Conservation (phyloP, 2,113 vertebrate species). For the Anser cygnoides region DNA sequence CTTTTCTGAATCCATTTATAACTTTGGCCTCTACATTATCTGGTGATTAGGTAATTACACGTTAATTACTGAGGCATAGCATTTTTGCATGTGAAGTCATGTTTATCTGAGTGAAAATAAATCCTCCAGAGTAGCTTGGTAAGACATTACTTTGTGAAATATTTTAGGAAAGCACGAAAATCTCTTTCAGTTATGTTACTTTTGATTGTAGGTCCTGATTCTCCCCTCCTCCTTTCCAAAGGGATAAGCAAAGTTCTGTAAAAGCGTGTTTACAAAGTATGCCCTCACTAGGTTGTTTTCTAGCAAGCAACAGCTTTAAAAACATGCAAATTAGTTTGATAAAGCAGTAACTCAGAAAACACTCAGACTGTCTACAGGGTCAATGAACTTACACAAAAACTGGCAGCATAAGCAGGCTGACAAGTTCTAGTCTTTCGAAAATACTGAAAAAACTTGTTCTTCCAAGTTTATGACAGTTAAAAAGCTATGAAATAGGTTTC, state of each 20-base stretch:
- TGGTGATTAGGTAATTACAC: background rate
- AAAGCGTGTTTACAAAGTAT: slow-evolving; percentile 22
- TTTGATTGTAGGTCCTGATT: background rate
- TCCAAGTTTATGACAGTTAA: background rate
- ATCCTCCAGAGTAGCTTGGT: background rate
- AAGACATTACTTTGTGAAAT: background rate
- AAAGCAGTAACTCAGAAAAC: slow-evolving; percentile 49
- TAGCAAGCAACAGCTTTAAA: slow-evolving; percentile 55
- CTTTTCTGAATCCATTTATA: background rate
- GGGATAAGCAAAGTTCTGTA: background rate
- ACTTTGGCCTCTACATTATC: background rate
- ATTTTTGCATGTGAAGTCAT: background rate
- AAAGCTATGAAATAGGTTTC: background rate
- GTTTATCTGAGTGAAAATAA: background rate
- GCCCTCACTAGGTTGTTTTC: slow-evolving; percentile 13
- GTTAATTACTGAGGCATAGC: background rate
- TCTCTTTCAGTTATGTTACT: background rate
- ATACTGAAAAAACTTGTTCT: slow-evolving; percentile 14
- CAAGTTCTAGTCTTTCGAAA: slow-evolving; percentile 6
- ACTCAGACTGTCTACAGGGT: slow-evolving; percentile 21
- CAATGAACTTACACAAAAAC: slow-evolving; percentile 47
- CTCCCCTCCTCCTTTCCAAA: background rate
- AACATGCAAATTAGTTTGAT: slow-evolving; percentile 66
- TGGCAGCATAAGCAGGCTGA: slow-evolving; percentile 15
- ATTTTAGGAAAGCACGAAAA: background rate